Evolutionary conservation across 2,113 vertebrate species (phyloP).

Genomic region (Oreotrochilus melanogaster): DNA sequence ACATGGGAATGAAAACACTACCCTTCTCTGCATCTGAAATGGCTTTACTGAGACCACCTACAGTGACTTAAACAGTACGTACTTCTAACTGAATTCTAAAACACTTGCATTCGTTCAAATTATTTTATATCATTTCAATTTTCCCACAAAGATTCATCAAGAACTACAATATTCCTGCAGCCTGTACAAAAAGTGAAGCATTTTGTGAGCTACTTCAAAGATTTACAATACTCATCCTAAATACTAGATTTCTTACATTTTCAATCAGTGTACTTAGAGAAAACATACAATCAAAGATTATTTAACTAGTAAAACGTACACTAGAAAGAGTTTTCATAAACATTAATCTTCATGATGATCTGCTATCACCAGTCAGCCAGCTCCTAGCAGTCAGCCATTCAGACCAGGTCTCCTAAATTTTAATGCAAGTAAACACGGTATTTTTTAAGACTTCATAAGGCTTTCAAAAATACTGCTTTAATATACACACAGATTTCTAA

Average conservation of each 20-base stretch:
- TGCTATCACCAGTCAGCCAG: neutral
- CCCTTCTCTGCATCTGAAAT: conserved; percentile 51
- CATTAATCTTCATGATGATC: neutral
- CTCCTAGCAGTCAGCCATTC: neutral
- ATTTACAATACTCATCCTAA: neutral
- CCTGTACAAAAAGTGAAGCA: neutral
- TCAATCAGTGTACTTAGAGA: neutral
- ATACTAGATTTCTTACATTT: neutral
- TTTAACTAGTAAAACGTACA: neutral
- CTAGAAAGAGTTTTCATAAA: neutral
- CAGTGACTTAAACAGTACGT: conserved; percentile 20
- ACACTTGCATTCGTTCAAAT: neutral
- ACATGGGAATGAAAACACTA: conserved; percentile 67
- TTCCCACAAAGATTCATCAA: neutral
- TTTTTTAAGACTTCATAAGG: neutral
- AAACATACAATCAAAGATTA: neutral
- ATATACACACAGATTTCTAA: neutral
- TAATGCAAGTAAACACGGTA: neutral
- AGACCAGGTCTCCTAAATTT: neutral
- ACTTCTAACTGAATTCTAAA: conserved; percentile 45
- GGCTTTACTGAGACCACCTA: conserved; percentile 77
- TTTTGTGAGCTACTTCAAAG: neutral
- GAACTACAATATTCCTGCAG: neutral
- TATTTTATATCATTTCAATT: neutral
- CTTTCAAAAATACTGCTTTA: neutral